Conservation (phyloP, 1,140 invertebrate genomes). For the Fragariocoptes setiger region DNA sequence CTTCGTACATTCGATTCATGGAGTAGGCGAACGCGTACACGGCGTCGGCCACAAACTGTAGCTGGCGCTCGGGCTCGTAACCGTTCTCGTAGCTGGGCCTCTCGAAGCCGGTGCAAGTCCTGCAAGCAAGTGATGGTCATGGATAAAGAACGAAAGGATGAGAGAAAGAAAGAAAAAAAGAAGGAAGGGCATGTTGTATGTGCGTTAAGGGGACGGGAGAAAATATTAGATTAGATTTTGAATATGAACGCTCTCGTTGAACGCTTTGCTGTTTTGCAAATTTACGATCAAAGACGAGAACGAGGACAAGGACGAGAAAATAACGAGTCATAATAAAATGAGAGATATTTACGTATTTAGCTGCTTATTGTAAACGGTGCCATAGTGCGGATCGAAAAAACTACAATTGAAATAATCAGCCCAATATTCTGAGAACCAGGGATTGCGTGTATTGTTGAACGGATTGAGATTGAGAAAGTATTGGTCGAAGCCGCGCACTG, state of each 20-base stretch:
- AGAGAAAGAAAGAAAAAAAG: neutral
- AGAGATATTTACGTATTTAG: neutral
- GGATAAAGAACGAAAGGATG: neutral
- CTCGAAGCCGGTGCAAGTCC: slow-evolving; percentile 22
- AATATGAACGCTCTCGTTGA: no score
- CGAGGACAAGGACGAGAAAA: neutral
- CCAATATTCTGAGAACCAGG: slow-evolving; percentile 84
- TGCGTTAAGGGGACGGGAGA: no score
- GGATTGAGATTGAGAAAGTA: slow-evolving; percentile 56
- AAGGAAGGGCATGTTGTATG: no score
- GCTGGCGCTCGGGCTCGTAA: slow-evolving; percentile 45
- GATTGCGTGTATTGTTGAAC: slow-evolving; percentile 53
- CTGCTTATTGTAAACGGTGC: neutral
- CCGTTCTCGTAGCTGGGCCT: slow-evolving; percentile 28
- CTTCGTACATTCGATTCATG: slow-evolving; percentile 48
- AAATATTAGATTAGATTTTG: no score
- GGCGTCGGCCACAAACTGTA: slow-evolving; percentile 70
- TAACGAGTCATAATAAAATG: neutral
- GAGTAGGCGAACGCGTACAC: slow-evolving; percentile 66
- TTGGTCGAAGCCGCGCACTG: slow-evolving; percentile 48
- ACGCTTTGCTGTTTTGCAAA: no score
- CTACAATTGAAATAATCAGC: slow-evolving; percentile 45
- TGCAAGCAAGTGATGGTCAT: neutral
- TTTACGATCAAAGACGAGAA: no score
- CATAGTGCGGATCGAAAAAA: neutral